These are phyloP conservation scores for rat (Rattus norvegicus) DNA, from an alignment of 2,113 vertebrate genomes.

Conservation along the genomic window DNA sequence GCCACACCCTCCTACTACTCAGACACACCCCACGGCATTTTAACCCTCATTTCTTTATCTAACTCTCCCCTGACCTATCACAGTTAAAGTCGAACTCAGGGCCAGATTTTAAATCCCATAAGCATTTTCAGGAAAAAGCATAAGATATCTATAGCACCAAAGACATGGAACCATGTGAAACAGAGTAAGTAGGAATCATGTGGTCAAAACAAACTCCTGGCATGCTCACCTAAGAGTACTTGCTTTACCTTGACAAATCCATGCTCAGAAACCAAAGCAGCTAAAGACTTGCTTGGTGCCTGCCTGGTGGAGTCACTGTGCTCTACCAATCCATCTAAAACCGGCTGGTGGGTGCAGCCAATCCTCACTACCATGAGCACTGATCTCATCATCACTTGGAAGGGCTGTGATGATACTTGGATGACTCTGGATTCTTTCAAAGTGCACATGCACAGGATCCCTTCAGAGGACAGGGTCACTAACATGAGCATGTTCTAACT, in stretches of 20 bases:
- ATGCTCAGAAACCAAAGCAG: constrained; percentile 45
- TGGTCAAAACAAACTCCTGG: constrained; percentile 36
- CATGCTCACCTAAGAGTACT: not conserved
- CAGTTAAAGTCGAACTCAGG: not conserved
- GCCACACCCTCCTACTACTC: constrained; percentile 20
- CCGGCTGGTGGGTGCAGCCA: constrained; percentile 43
- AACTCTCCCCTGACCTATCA: not conserved
- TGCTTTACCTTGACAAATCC: constrained; percentile 48
- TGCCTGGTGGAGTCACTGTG: constrained; percentile 40
- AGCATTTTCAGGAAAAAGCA: constrained; percentile 45
- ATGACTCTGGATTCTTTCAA: constrained; percentile 59
- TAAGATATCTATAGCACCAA: not conserved
- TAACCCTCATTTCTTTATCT: constrained; percentile 13
- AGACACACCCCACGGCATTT: constrained; percentile 13
- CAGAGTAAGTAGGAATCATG: not conserved
- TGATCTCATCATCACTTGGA: constrained; percentile 31
- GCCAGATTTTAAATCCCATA: constrained; percentile 27
- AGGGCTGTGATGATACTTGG: constrained; percentile 38
- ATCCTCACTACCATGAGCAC: constrained; percentile 57
- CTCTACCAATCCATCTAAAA: constrained; percentile 75
- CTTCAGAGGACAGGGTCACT: constrained; percentile 44
- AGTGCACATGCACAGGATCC: constrained; percentile 56
- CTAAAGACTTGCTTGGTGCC: constrained; percentile 30
- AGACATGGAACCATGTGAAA: constrained; percentile 5
- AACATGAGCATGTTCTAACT: constrained; percentile 60